Base-by-base conservation (phyloP, 2,888 invertebrate genomes). In the Torymus texanus region DNA sequence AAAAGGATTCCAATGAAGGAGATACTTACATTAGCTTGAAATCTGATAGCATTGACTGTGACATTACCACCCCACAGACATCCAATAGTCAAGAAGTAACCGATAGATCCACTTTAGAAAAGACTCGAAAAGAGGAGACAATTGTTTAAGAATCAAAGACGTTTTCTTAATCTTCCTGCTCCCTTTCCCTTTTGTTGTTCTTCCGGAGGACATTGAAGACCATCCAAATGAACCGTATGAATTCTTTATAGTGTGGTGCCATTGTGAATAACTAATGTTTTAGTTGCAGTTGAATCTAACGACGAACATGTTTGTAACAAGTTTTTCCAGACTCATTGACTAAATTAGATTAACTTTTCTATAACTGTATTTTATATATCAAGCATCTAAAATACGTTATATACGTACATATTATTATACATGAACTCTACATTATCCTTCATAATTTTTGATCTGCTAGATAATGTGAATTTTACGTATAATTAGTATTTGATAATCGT, bases 211-310 rank as follows among this genome's bases (percentile, higher is more conserved):
- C 13, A 51, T 51, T 75, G 61, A 66, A 53, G 72, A 71, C 16
- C 5, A 71, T 80, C 65, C 83, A 77, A 81, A 80, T 68, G 75
- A 80, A 84, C 83, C 82, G 85, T 85, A 85, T 85, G 85, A 78
- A 79, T 82, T 75, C 61, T 84, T 83, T 82, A 77, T 84, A 80
- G 82, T 82, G 81, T 85, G 84, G 78, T 81, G 59, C 14, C 51
- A 65, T 61, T 41, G 41, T 41, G 41, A 21, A 55, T 78, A 67
- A 82, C 80, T 73, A 66, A 72, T 74, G 61, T 77, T 62, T 80
- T 81, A 75, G 67, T 59, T 79, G 53, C 51, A 65, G 71, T 65
- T 79, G 65, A 79, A 16, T 51, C 62, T 78, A 78, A 78, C 73
- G 67, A 59, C 53, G 51, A 74, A 61, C 11, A 59, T 70, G 29